Evolutionary conservation across 1,140 invertebrate species (phyloP).

Genomic region (Mya arenaria): DNA sequence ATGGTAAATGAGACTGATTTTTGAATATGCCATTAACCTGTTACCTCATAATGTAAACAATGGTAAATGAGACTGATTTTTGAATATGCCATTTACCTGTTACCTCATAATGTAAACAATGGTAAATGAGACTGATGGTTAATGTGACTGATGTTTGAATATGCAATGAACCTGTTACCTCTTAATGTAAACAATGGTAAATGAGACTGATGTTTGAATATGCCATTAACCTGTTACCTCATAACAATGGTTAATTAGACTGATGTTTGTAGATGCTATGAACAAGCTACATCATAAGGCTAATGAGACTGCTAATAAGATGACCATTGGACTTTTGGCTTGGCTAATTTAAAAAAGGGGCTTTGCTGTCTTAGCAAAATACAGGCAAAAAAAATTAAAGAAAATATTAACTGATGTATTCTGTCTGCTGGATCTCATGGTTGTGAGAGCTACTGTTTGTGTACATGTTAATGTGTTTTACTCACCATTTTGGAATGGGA

Average conservation of each 20-base stretch:
- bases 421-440: too few relatives aligned
- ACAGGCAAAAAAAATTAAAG: too few relatives aligned
- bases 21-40: conserved; percentile 96
- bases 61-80: conserved; percentile 97
- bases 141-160: conserved; percentile 98
- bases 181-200: conserved; percentile 91
- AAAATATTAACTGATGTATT: too few relatives aligned
- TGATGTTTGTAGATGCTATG: conserved; percentile 97
- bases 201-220: conserved; percentile 98
- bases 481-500: too few relatives aligned
- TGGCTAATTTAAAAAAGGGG: too few relatives aligned
- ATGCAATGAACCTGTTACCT: conserved; percentile 94
- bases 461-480: too few relatives aligned
- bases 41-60: conserved; percentile 91
- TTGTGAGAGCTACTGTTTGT: too few relatives aligned
- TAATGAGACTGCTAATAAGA: too few relatives aligned
- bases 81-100: conserved; percentile 95
- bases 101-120: conserved; percentile 91
- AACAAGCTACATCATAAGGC: conserved; percentile 95
- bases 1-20: conserved; percentile 95
- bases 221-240: conserved; percentile 95
- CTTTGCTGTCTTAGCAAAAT: too few relatives aligned
- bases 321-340: too few relatives aligned
- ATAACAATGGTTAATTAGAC: conserved; percentile 93
- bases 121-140: conserved; percentile 97